Evolutionary conservation across 2,888 invertebrate genomes (phyloP), one percentile per base, ranked within the genome.

Genomic region (Candidula unifasciata): DNA sequence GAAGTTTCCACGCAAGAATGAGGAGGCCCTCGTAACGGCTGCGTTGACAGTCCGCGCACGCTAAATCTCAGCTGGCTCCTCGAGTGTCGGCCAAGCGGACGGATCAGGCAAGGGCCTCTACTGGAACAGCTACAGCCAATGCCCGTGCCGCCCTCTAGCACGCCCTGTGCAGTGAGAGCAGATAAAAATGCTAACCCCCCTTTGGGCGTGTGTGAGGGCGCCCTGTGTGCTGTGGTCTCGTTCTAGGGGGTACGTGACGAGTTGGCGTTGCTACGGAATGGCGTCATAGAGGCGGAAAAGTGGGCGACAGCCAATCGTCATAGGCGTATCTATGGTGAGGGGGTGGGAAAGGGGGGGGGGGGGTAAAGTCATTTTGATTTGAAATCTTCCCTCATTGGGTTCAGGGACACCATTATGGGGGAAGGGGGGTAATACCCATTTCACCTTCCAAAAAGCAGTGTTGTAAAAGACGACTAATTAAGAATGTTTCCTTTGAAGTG

Each of bases 141-240:
- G 71, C 71, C 71, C 37, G 71, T 37, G 71, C 37, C 71, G 71
- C 71, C 68, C 68, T 44, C 44, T 13, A 68, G 1, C 68, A 33
- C 33, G 68, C 30, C 68, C 71, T 37, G 71, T 24, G 71, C 37
- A 37, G 24, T 2, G 8, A 37, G 37, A 37, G 37, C 37, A 37
- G 71, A 37, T 71, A 71, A 18, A 71, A 37, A 37, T 37, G 37
- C 37, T 21, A 35, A 35, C 44, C 35, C 18, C 37, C 24, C 24
- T 37, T 21, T 35, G 71, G 24, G 71, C 37, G 35, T 24, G 66
- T 13, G 71, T 35, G 37, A 21, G 24, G 37, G 18, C 35, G 35
- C 24, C 37, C 37, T 24, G 35, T 71, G 3, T 24, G 35, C 33
- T 68, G 30, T 33, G 10, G 0, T n/a, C n/a, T n/a, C n/a, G 60